These are phyloP conservation scores for Epirrita christyi DNA, from an alignment of 2,888 invertebrate genomes.

Conservation along the genomic window DNA sequence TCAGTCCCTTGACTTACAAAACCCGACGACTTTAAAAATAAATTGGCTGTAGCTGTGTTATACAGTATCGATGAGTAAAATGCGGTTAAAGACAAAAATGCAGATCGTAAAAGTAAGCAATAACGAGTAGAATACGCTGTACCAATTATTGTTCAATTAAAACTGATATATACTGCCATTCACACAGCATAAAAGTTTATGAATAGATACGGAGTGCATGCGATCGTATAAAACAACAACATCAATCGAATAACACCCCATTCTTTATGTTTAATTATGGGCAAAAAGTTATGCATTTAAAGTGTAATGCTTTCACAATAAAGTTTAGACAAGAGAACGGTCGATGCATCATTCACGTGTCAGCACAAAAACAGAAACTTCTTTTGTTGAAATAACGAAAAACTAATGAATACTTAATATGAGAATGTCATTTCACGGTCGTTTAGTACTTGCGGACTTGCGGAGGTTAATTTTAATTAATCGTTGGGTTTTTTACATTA, in stretches of 20 bases:
- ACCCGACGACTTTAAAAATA: not conserved
- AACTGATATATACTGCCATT: constrained; percentile 49
- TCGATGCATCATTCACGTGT: constrained; percentile 46
- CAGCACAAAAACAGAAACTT: constrained; percentile 18
- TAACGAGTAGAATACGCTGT: constrained; percentile 40
- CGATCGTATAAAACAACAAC: constrained; percentile 43
- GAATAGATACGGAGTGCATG: constrained; percentile 45
- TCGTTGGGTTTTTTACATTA: constrained; percentile 14
- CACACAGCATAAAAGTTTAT: constrained; percentile 47
- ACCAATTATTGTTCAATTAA: constrained; percentile 56
- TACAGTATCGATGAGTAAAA: constrained; percentile 33
- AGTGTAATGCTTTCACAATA: constrained; percentile 2
- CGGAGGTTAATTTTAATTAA: constrained; percentile 47
- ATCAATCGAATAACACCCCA: constrained; percentile 49
- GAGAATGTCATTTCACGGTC: constrained; percentile 69
- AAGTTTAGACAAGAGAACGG: constrained; percentile 4
- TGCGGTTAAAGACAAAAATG: constrained; percentile 27
- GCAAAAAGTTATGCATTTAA: constrained; percentile 40
- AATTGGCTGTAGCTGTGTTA: constrained; percentile 26
- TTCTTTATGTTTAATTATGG: constrained; percentile 43
- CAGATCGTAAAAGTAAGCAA: constrained; percentile 39
- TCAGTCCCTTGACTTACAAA: constrained; percentile 18
- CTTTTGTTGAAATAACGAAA: constrained; percentile 8
- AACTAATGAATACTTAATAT: constrained; percentile 16
- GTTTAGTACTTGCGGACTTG: constrained; percentile 42